A percentile compares a stretch with the other conserved stretches of the same genome.
These are phyloP conservation scores for Arothron firmamentum DNA, from an alignment of 2,113 vertebrate genomes.

Conservation along the genomic window DNA sequence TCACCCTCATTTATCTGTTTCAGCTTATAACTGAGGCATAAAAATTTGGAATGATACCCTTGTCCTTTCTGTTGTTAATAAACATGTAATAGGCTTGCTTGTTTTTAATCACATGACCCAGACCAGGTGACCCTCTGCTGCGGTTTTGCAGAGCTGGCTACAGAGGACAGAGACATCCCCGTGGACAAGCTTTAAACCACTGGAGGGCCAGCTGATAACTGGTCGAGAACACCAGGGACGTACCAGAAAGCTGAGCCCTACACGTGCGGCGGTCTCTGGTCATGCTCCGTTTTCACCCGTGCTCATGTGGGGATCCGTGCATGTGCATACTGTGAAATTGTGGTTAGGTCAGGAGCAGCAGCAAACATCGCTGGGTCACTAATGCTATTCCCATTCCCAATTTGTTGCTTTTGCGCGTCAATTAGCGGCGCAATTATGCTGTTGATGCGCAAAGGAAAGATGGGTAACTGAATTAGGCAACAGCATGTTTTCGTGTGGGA, in stretches of 20 bases:
- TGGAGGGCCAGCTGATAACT: slow-evolving; percentile 27
- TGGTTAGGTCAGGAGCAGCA: slow-evolving; percentile 28
- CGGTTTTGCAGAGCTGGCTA: slow-evolving; percentile 33
- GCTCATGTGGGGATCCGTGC: slow-evolving; percentile 2
- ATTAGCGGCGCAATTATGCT: slow-evolving; percentile 74
- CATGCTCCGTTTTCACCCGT: slow-evolving; percentile 7
- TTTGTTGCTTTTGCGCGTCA: slow-evolving; percentile 72
- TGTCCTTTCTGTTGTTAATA: slow-evolving; percentile 48
- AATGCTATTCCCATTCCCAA: slow-evolving; percentile 66
- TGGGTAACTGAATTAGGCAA: slow-evolving; percentile 72
- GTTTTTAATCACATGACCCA: slow-evolving; percentile 24
- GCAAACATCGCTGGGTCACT: slow-evolving; percentile 45
- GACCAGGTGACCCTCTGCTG: slow-evolving; percentile 45
- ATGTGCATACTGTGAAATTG: slow-evolving; percentile 36
- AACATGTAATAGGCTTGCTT: slow-evolving; percentile 52
- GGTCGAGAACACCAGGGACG: slow-evolving; percentile 17
- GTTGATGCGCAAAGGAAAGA: slow-evolving; percentile 66
- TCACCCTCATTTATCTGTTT: background rate
- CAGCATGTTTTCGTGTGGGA: slow-evolving; percentile 56
- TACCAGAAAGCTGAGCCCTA: slow-evolving; percentile 24
- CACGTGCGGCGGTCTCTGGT: slow-evolving; percentile 14
- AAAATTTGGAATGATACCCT: slow-evolving; percentile 38
- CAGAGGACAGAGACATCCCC: slow-evolving; percentile 36
- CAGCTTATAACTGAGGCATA: too few species aligned
- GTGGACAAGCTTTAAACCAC: slow-evolving; percentile 25